phyloP scores from a whole-genome alignment of 35 echinoderm and acorn worm genomes.

The Heliocidaris erythrogramma region DNA sequence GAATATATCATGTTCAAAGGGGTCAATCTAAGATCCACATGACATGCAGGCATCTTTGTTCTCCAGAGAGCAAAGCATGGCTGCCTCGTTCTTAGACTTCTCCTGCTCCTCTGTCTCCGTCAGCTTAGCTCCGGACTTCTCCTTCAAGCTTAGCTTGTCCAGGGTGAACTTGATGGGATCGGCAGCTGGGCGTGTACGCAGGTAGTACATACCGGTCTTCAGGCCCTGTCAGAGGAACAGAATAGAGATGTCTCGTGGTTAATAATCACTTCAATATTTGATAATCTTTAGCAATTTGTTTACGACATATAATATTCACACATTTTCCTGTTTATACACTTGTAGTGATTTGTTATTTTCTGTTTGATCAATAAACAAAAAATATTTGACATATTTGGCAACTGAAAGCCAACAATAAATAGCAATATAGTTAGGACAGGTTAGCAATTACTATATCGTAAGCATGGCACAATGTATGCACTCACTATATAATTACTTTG shows the following conservation, averaged over 20 bases:
- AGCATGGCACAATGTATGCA: too few relatives aligned
- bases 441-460: too few relatives aligned
- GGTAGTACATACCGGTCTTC: constrained; percentile 99
- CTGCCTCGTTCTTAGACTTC: constrained; percentile 70
- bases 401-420: too few relatives aligned
- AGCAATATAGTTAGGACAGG: too few relatives aligned
- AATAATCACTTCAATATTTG: too few relatives aligned
- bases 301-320: neutral
- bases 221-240: constrained; percentile 63
- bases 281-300: neutral
- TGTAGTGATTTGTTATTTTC: too few relatives aligned
- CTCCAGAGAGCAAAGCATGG: constrained; percentile 89
- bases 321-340: too few relatives aligned
- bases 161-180: constrained; percentile 98
- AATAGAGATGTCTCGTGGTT: neutral
- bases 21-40: constrained; percentile 64
- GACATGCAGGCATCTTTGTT: constrained; percentile 90
- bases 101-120: neutral
- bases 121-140: neutral
- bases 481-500: too few relatives aligned
- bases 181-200: constrained; percentile 94
- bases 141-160: constrained; percentile 70
- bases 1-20: neutral
- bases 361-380: too few relatives aligned
- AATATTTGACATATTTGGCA: too few relatives aligned